phyloP scores from a whole-genome alignment of 2,797 vertebrate genomes.

The Galagoides demidoff region DNA sequence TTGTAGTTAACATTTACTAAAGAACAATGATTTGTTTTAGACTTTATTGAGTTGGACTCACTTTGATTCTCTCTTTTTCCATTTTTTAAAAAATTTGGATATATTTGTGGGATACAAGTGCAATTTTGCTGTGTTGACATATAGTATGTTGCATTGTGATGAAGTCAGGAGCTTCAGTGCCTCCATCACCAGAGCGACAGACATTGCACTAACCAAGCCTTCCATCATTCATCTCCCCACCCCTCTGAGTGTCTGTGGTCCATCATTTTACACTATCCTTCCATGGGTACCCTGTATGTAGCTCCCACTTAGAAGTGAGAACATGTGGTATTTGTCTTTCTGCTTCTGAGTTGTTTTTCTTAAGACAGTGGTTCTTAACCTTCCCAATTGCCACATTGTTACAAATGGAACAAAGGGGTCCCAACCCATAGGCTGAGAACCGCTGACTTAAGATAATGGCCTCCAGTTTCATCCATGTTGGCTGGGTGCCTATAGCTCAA shows the following conservation, averaged over 20 bases:
- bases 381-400: no score
- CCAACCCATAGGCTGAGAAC: no score
- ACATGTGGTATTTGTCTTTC: not conserved
- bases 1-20: not conserved
- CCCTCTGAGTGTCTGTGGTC: not conserved
- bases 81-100: not conserved
- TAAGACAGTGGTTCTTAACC: not conserved
- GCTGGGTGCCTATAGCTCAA: no score
- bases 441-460: not conserved
- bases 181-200: not conserved
- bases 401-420: no score
- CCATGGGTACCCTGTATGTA: not conserved
- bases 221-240: not conserved
- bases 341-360: not conserved
- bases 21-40: not conserved
- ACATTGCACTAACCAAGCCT: not conserved
- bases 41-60: not conserved
- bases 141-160: not conserved
- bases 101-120: not conserved
- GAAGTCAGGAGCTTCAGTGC: not conserved
- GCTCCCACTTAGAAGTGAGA: not conserved
- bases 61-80: conserved; percentile 5
- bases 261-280: not conserved
- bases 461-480: not conserved
- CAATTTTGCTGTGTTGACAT: not conserved